Percentiles rank a stretch among this genome's conserved stretches.
Conservation (phyloP, 2,888 invertebrate species). For the Fissipunctia ypsillon region DNA sequence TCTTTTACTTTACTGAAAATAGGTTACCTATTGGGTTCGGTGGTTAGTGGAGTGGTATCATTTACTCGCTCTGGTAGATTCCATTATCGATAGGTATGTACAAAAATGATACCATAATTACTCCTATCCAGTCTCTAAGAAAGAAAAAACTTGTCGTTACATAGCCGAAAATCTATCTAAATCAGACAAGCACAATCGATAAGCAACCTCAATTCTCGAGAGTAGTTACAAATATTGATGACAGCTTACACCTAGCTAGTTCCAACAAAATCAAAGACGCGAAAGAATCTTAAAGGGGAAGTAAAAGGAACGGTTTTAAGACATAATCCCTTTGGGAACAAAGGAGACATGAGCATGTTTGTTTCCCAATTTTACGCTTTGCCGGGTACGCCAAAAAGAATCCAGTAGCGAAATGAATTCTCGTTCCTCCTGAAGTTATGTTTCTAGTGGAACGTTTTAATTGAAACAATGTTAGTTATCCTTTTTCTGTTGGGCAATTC, state of each 20-base stretch:
- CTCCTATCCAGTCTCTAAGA: neutral
- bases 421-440: conserved; percentile 49
- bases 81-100: neutral
- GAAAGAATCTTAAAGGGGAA: conserved; percentile 67
- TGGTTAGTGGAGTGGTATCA: neutral
- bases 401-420: conserved; percentile 76
- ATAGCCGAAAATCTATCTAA: neutral
- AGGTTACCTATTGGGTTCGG: too few relatives aligned
- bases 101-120: neutral
- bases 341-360: conserved; percentile 80
- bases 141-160: neutral
- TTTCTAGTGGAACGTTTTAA: conserved; percentile 64
- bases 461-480: conserved; percentile 59
- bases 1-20: too few relatives aligned
- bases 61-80: neutral
- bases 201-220: conserved; percentile 28
- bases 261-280: conserved; percentile 62
- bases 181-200: conserved; percentile 2
- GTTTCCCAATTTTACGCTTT: conserved; percentile 85
- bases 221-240: conserved; percentile 57
- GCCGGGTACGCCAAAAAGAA: conserved; percentile 77
- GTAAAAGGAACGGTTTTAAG: conserved; percentile 72
- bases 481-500: conserved; percentile 24
- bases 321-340: conserved; percentile 77
- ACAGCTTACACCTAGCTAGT: conserved; percentile 50